Conservation (phyloP, 2,888 invertebrate species). For the Taenaris catops region DNA sequence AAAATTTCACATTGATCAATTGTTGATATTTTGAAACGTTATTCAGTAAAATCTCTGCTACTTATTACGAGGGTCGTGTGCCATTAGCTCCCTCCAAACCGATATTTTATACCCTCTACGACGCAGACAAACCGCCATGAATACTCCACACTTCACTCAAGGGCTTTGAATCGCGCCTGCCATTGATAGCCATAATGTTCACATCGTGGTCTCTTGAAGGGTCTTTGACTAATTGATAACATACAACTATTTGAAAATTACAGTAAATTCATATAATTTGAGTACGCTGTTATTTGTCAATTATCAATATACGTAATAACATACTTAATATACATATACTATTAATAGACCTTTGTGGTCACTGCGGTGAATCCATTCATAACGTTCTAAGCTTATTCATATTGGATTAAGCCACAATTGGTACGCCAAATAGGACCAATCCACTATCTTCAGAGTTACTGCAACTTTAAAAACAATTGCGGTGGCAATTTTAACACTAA, state of each 20-base stretch:
- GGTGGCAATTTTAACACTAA: too few species aligned
- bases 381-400: conserved; percentile 41
- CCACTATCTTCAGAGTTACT: too few species aligned
- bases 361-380: conserved; percentile 48
- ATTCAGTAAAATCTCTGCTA: conserved; percentile 26
- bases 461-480: too few species aligned
- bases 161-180: conserved; percentile 40
- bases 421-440: too few species aligned
- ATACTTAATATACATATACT: too few species aligned
- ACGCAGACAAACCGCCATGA: conserved; percentile 38
- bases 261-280: too few species aligned
- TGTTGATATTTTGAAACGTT: conserved; percentile 11
- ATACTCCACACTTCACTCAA: conserved; percentile 35
- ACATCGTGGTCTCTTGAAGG: conserved; percentile 34
- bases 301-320: too few species aligned
- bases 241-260: too few species aligned
- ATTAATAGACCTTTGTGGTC: conserved; percentile 34
- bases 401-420: conserved; percentile 32
- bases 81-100: conserved; percentile 51
- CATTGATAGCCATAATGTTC: conserved; percentile 40
- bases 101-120: conserved; percentile 53
- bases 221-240: conserved; percentile 15
- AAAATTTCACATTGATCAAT: too few species aligned
- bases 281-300: too few species aligned
- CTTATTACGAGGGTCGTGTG: conserved; percentile 42